A percentile compares a stretch with the other conserved stretches of the same genome.
These are phyloP conservation scores for Pseudochirops corinnae DNA, from an alignment of 2,797 vertebrate species.

Conservation along the genomic window DNA sequence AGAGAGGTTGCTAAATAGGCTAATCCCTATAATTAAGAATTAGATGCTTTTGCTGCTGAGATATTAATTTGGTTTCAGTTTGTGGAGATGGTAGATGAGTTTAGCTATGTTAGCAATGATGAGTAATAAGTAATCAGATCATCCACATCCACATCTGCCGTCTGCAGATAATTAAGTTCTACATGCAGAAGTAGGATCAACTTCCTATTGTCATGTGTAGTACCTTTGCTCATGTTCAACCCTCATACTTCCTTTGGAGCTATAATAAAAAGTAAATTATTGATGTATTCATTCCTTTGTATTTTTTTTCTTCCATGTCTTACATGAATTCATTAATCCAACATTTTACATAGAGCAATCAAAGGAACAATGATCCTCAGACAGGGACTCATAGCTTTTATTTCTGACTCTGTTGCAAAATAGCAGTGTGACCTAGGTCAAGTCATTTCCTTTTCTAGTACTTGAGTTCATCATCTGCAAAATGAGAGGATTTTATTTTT, in stretches of 20 bases:
- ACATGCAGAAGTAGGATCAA: not conserved
- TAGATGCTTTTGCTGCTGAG: not conserved
- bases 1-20: not conserved
- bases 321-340: not conserved
- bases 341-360: not conserved
- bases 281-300: not conserved
- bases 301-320: not conserved
- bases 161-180: not conserved
- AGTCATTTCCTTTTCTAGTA: not conserved
- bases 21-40: not conserved
- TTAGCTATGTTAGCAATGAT: not conserved
- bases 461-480: not conserved
- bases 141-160: not conserved
- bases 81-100: not conserved
- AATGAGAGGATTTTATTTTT: not conserved
- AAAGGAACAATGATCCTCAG: not conserved
- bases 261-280: not conserved
- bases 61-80: not conserved
- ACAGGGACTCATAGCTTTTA: not conserved
- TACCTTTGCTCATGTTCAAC: not conserved
- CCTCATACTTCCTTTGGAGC: not conserved
- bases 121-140: not conserved
- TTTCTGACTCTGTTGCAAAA: not conserved
- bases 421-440: not conserved
- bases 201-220: not conserved